phyloP scores from a whole-genome alignment of 2,888 invertebrate species.

The Pollenia griseotomentosa region DNA sequence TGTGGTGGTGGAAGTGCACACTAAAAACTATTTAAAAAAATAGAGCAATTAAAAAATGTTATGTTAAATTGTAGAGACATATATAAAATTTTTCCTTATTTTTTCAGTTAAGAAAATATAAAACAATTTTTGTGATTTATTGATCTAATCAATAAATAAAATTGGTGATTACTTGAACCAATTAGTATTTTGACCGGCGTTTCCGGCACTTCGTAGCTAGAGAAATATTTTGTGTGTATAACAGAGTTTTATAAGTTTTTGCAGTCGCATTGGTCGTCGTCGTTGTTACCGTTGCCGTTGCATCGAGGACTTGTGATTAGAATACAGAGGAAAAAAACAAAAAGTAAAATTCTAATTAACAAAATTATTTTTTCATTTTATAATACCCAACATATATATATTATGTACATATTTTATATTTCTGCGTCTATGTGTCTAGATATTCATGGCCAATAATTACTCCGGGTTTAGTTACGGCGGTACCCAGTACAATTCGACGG shows the following conservation, averaged over 20 bases:
- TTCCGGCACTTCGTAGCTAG: slow-evolving; percentile 31
- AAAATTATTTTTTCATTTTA: background rate
- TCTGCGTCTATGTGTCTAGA: slow-evolving; percentile 27
- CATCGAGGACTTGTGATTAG: slow-evolving; percentile 45
- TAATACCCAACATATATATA: background rate
- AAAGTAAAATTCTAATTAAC: slow-evolving; percentile 44
- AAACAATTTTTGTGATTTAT: slow-evolving; percentile 13
- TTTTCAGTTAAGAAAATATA: slow-evolving; percentile 36
- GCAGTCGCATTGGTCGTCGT: slow-evolving; percentile 41
- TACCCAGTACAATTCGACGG: slow-evolving; percentile 94
- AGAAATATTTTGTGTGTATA: slow-evolving; percentile 67
- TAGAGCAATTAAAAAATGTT: background rate
- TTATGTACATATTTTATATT: background rate
- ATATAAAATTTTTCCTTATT: slow-evolving; percentile 10
- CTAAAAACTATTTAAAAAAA: background rate
- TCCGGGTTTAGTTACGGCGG: slow-evolving; percentile 97
- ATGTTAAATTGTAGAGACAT: background rate
- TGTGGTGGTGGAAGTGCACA: slow-evolving; percentile 33
- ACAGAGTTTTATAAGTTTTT: slow-evolving; percentile 47
- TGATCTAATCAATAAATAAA: slow-evolving; percentile 23
- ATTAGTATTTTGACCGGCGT: slow-evolving; percentile 54
- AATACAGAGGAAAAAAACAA: slow-evolving; percentile 38
- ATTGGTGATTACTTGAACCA: slow-evolving; percentile 2
- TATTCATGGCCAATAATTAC: slow-evolving; percentile 89
- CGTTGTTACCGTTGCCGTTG: slow-evolving; percentile 39